Conservation (phyloP, 2,797 vertebrate genomes). For the Sphaeramia orbicularis region DNA sequence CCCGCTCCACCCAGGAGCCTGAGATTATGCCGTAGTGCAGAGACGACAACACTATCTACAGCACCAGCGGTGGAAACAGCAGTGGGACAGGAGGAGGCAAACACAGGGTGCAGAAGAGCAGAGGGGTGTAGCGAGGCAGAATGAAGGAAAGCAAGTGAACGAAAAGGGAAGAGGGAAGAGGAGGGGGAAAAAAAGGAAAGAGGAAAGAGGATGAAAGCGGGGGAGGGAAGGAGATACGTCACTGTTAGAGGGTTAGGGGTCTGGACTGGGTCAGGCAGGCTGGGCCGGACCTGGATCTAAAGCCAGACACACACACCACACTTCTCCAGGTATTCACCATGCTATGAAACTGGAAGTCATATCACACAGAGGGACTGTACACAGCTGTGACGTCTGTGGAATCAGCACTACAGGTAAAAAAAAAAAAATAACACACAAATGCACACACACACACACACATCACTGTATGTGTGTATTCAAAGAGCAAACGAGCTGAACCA, state of each 20-base stretch:
- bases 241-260: constrained; percentile 79
- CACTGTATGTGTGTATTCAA: constrained; percentile 31
- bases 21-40: constrained; percentile 87
- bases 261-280: constrained; percentile 47
- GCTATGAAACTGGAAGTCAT: constrained; percentile 39
- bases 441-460: too few species aligned
- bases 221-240: constrained; percentile 76
- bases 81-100: constrained; percentile 57
- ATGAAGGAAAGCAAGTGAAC: constrained; percentile 21
- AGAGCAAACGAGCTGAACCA: constrained; percentile 51
- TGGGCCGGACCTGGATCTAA: constrained; percentile 60
- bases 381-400: constrained; percentile 48
- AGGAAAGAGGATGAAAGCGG: constrained; percentile 48
- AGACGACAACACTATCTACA: constrained; percentile 86
- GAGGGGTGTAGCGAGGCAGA: constrained; percentile 18
- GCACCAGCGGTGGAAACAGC: constrained; percentile 65
- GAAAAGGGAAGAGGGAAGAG: constrained; percentile 14
- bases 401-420: constrained; percentile 26
- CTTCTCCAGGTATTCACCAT: constrained; percentile 48
- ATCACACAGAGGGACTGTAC: constrained; percentile 34
- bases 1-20: constrained; percentile 85
- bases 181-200: constrained; percentile 28
- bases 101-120: constrained; percentile 41
- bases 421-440: constrained; percentile 23
- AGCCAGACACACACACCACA: constrained; percentile 68